Evolutionary conservation across 2,113 vertebrate species (phyloP), one percentile per base, ranked within the genome.

Genomic region (Nyctereutes procyonoides): DNA sequence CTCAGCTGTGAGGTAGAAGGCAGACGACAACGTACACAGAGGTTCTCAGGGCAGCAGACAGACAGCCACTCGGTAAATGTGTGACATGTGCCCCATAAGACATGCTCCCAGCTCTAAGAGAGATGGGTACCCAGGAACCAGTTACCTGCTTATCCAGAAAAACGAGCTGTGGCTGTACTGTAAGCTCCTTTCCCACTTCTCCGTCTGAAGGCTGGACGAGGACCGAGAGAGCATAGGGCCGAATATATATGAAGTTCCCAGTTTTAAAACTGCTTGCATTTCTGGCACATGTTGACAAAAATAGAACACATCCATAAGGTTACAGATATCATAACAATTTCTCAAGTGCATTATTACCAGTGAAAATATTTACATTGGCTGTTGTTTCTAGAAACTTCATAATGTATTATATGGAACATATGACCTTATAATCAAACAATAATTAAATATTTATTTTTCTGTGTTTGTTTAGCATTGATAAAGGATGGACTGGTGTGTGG

Each of bases 61-160:
- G 69, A 38, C 32, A n/a, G 48, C 17, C 2, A 5, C 51, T 67
- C 51, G 43, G 32, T 5, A 62, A 55, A 28, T 14, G 2, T 2
- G 9, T 28, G 35, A 32, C 4, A 17, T 0, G 24, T 12, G 0
- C 67, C 16, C 5, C 35, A 38, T 8, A 73, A 8, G 30, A 15
- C 20, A 20, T 13, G 15, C 11, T 17, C 32, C 17, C 14, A 28
- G 28, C 56, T 80, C 38, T 38, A n/a, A 38, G 38, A n/a, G 30
- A 82, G 5, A 51, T 5, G 32, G 22, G 8, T 56, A 58, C 28
- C 63, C 30, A 3, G 12, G 58, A 77, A 62, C 19, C 53, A n/a
- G 6, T 51, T 98, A 99, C 98, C 98, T 98, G 97, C 90, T 91
- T 93, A 71, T 99, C 98, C 97, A 99, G 97, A 88, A 99, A 98